Conservation (phyloP, 2,888 invertebrate species). For the Blomia tropicalis region DNA sequence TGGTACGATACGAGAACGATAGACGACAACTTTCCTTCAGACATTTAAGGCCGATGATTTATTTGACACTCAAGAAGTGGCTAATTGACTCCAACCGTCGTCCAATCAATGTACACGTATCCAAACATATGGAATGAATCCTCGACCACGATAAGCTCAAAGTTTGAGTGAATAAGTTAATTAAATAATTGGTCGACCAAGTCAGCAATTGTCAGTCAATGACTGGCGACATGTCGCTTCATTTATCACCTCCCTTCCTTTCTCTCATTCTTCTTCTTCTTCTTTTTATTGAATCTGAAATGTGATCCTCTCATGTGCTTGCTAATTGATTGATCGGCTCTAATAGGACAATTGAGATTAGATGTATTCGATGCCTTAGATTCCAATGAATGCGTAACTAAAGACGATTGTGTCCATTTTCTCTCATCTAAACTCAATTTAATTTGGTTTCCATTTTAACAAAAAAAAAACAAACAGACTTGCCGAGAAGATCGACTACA, state of each 20-base stretch:
- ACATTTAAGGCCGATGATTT: not conserved
- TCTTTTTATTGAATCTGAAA: too few relatives aligned
- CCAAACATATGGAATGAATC: not conserved
- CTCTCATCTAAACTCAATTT: conserved; percentile 1
- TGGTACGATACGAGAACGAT: not conserved
- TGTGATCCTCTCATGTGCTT: not conserved
- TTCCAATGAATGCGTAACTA: too few relatives aligned
- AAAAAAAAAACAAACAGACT: too few relatives aligned
- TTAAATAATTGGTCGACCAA: not conserved
- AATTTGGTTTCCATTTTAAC: not conserved
- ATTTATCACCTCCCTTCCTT: not conserved
- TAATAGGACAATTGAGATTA: not conserved
- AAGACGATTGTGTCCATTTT: too few relatives aligned
- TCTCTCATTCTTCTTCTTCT: too few relatives aligned
- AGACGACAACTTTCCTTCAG: conserved; percentile 2
- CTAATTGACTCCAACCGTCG: conserved; percentile 11
- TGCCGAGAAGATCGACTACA: conserved; percentile 10
- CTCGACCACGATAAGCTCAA: not conserved
- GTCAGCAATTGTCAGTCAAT: not conserved
- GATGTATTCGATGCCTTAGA: too few relatives aligned
- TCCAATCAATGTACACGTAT: not conserved
- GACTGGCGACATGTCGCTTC: not conserved
- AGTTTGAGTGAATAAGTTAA: not conserved
- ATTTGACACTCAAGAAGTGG: conserved; percentile 12
- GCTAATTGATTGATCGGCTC: not conserved